A percentile compares a stretch with the other conserved stretches of the same genome.
Evolutionary conservation across 2,888 invertebrate genomes (phyloP).

Genomic region (Drosophila mulleri): DNA sequence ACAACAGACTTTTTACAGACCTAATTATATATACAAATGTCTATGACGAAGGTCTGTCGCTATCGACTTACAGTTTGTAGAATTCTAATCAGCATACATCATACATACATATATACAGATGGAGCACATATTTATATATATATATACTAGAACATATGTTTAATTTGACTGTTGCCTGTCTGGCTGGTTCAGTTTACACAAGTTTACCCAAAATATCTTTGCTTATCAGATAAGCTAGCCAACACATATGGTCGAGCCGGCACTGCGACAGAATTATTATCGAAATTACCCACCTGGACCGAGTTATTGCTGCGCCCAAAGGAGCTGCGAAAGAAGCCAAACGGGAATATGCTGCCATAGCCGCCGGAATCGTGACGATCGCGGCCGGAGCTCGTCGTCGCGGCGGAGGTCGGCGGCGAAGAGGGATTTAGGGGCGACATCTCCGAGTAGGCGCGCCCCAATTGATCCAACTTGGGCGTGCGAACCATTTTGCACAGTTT

Average conservation of each 20-base stretch:
- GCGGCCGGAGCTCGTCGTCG: constrained; percentile 59
- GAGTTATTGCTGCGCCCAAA: constrained; percentile 74
- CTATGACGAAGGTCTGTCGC: constrained; percentile 3
- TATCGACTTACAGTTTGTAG: constrained; percentile 41
- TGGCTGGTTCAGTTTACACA: constrained; percentile 21
- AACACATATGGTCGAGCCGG: constrained; percentile 45
- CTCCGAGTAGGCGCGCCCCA: constrained; percentile 84
- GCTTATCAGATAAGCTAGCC: constrained; percentile 41
- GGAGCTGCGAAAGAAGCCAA: constrained; percentile 83
- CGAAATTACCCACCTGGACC: constrained; percentile 79
- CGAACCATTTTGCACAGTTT: constrained; percentile 67
- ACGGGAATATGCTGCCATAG: constrained; percentile 84
- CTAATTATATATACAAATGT: not conserved
- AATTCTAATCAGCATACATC: constrained; percentile 47
- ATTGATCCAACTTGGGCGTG: constrained; percentile 70
- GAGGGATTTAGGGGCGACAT: constrained; percentile 84
- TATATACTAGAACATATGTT: constrained; percentile 26
- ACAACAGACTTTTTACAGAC: not conserved
- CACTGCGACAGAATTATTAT: not conserved
- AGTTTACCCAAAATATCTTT: constrained; percentile 10
- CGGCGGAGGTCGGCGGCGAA: constrained; percentile 34
- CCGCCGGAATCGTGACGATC: constrained; percentile 64
- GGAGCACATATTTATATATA: constrained; percentile 1
- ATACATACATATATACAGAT: not conserved
- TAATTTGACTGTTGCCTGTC: constrained; percentile 30